These are phyloP conservation scores for Conops quadrifasciatus DNA, from an alignment of 2,888 invertebrate genomes.

Conservation along the genomic window DNA sequence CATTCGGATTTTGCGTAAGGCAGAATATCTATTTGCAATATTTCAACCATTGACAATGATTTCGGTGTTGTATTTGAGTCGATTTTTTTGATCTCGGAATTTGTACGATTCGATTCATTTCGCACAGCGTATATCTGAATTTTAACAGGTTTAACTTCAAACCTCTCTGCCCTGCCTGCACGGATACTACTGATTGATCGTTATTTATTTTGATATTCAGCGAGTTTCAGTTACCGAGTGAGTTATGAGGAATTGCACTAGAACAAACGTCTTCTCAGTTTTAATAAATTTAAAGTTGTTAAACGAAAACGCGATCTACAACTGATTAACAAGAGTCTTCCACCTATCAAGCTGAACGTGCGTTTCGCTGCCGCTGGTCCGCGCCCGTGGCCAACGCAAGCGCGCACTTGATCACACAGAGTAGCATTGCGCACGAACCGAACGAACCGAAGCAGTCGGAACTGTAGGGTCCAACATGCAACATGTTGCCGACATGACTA, in stretches of 20 bases:
- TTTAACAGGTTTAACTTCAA: not conserved
- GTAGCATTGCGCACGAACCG: constrained; percentile 7
- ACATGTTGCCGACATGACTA: too few species aligned
- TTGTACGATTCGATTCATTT: too few species aligned
- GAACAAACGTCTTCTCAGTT: not conserved
- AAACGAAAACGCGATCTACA: constrained; percentile 44
- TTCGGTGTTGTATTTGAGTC: too few species aligned
- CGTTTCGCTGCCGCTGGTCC: constrained; percentile 64
- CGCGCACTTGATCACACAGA: constrained; percentile 28
- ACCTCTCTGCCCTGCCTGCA: not conserved
- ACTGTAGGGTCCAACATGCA: constrained; percentile 9
- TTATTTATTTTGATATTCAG: too few species aligned
- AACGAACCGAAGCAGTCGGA: not conserved
- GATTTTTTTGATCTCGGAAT: too few species aligned
- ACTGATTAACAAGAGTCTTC: constrained; percentile 46
- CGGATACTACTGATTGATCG: too few species aligned
- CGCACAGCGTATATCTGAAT: too few species aligned
- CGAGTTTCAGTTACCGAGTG: too few species aligned
- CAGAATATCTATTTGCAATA: too few species aligned
- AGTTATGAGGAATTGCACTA: not conserved
- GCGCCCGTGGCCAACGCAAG: constrained; percentile 7
- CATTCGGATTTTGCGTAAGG: too few species aligned
- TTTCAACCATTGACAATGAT: too few species aligned
- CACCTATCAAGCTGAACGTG: constrained; percentile 41
- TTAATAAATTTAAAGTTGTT: constrained; percentile 23